A percentile compares a stretch with the other conserved stretches of the same genome.
These are phyloP conservation scores for Poeciliopsis gracilis DNA, from an alignment of 2,797 vertebrate species.

Conservation along the genomic window DNA sequence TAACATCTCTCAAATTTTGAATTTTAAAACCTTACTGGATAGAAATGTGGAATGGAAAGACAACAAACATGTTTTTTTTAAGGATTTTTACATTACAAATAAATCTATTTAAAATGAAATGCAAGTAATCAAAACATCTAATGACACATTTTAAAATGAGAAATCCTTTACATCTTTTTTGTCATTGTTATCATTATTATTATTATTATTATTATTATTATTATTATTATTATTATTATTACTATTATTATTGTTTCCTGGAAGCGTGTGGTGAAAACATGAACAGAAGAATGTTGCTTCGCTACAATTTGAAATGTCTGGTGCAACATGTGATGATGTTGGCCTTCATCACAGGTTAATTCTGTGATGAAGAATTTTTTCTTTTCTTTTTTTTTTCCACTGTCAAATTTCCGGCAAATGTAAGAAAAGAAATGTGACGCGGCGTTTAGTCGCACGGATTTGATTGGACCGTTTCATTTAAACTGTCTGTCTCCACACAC, in stretches of 20 bases:
- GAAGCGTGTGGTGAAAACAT: background rate
- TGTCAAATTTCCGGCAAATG: background rate
- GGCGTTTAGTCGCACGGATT: background rate
- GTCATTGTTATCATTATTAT: background rate
- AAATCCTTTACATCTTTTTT: too few relatives aligned
- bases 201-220: too few relatives aligned
- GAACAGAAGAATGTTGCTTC: background rate
- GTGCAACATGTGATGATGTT: too few relatives aligned
- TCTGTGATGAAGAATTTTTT: background rate
- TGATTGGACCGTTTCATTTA: background rate
- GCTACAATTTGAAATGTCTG: background rate
- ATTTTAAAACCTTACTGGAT: background rate
- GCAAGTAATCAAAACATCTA: background rate
- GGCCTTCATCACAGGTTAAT: too few relatives aligned
- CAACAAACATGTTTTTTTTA: background rate
- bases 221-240: too few relatives aligned
- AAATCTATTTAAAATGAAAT: background rate
- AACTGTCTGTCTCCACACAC: too few relatives aligned
- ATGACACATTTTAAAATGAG: background rate
- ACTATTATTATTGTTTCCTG: background rate
- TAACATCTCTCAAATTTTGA: background rate
- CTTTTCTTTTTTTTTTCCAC: background rate
- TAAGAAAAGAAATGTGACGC: background rate
- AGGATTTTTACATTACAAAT: background rate
- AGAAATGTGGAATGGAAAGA: background rate